Evolutionary conservation across 2,888 invertebrate species (phyloP), one percentile per base, ranked within the genome.

Genomic region (Odiellus spinosus): DNA sequence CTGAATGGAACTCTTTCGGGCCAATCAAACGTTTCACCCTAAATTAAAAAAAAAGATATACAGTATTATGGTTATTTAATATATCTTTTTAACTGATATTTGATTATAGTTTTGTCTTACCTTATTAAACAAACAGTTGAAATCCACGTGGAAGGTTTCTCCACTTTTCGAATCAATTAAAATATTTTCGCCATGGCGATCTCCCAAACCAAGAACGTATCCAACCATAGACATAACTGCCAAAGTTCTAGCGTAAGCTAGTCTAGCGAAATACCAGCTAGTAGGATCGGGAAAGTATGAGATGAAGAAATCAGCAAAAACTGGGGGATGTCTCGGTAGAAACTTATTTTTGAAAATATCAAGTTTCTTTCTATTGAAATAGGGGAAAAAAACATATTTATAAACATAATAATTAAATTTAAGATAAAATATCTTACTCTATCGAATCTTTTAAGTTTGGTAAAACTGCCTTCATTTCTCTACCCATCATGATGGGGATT

Each of bases 141-240:
- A 96, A 67, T 98, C 98, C 0, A 98, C 96, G 64, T 99, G 98
- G 1, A 98, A 83, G 0, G 82, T 77, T 63, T 96, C 91, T 0
- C 98, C 98, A 58, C 80, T 84, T 1, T 77, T 82, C 0, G 85
- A 79, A 68, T 98, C 95, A 56, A 96, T 76, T 6, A 90, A 73
- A 60, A 98, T 86, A 66, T 96, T 96, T 69, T 95, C 72, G 20
- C 91, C 90, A 62, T 95, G 88, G n/a, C 98, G 76, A 69, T 98
- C 98, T 10, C 98, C 98, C 12, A 98, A 73, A 1, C 91, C 91
- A 45, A 93, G 73, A 59, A 90, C 80, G 61, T 86, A 90, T 44
- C 93, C 91, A 49, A 90, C 83, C 76, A 96, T 91, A 1, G 91
- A 93, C 83, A 98, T 96, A 0, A 95, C 95, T 12, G 96, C 96